Conservation (phyloP, 2,888 invertebrate species). For the Euphydryas editha region DNA sequence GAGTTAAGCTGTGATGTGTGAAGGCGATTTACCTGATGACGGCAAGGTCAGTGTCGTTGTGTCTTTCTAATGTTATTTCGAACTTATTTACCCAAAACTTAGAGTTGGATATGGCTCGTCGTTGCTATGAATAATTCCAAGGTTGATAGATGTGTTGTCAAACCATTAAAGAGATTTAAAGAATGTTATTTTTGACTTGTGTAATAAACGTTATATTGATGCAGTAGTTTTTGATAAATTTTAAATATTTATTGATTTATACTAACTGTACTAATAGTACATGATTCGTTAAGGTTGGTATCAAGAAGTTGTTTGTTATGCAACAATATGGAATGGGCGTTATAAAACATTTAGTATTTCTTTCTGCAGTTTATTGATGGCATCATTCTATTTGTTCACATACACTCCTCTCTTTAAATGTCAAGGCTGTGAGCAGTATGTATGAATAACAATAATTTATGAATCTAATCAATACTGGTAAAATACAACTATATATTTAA, state of each 20-base stretch:
- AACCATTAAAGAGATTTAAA: constrained; percentile 39
- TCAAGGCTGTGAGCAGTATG: constrained; percentile 13
- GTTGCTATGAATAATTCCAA: constrained; percentile 52
- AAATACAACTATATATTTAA: background rate
- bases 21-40: constrained; percentile 60
- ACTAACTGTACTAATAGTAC: no score
- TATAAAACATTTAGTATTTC: background rate
- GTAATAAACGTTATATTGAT: background rate
- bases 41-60: constrained; percentile 68
- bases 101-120: constrained; percentile 57
- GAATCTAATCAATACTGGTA: background rate
- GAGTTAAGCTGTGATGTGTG: constrained; percentile 48
- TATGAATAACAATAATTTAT: constrained; percentile 1
- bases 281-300: background rate
- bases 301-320: background rate
- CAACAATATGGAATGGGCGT: background rate
- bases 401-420: constrained; percentile 14
- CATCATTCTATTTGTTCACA: background rate
- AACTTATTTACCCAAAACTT: constrained; percentile 48
- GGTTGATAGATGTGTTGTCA: constrained; percentile 54
- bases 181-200: constrained; percentile 5
- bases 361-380: constrained; percentile 5
- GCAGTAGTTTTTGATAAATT: background rate
- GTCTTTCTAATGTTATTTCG: constrained; percentile 42
- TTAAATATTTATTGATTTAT: background rate